Evolutionary conservation across 2,888 invertebrate genomes (phyloP).

Genomic region (Drosophila nigricruria): DNA sequence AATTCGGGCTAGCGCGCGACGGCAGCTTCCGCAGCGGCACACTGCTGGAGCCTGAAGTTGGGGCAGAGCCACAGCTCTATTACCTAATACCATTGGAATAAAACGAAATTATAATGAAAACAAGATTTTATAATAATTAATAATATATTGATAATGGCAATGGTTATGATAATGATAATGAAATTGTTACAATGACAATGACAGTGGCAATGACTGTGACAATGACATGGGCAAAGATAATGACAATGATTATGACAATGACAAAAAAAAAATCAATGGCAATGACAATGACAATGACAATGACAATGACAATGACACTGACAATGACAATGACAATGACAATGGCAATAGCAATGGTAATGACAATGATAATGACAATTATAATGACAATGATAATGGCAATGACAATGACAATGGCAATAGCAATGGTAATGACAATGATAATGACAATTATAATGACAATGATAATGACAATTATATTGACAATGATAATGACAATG

Average conservation of each 20-base stretch:
- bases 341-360: constrained; percentile 2
- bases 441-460: background rate
- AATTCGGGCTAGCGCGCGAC: constrained; percentile 64
- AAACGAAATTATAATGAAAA: background rate
- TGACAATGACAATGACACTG: background rate
- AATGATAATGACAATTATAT: background rate
- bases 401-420: background rate
- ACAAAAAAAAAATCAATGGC: background rate
- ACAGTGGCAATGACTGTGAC: background rate
- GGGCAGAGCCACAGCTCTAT: constrained; percentile 34
- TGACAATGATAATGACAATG: background rate
- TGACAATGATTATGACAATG: background rate
- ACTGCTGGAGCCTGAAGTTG: background rate
- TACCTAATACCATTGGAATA: constrained; percentile 62
- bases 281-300: constrained; percentile 2
- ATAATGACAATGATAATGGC: constrained; percentile 1
- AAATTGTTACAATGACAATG: background rate
- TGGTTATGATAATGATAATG: background rate
- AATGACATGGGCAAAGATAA: background rate
- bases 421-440: background rate
- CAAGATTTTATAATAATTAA: background rate
- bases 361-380: constrained; percentile 2
- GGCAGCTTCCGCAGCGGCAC: constrained; percentile 8
- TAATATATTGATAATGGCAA: background rate
- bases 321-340: constrained; percentile 2